Evolutionary conservation across 1,140 invertebrate genomes (phyloP).

Genomic region (Drosophila nigrodunni): DNA sequence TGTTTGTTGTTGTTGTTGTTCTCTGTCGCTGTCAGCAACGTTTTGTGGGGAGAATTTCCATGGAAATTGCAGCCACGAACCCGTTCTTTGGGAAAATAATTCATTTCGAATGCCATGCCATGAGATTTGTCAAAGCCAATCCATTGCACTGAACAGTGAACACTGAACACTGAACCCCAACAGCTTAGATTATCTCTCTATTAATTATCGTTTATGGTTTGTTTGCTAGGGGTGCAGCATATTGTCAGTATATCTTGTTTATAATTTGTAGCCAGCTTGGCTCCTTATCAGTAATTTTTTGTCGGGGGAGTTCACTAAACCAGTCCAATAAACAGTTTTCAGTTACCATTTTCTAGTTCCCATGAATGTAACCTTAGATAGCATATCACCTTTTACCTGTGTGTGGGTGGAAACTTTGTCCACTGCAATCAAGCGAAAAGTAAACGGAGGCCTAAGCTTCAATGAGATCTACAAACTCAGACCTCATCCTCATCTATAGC

Average conservation of each 20-base stretch:
- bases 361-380: slow-evolving; percentile 61
- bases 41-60: slow-evolving; percentile 55
- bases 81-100: slow-evolving; percentile 73
- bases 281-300: slow-evolving; percentile 50
- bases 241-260: slow-evolving; percentile 33
- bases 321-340: slow-evolving; percentile 31
- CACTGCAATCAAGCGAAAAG: slow-evolving; percentile 38
- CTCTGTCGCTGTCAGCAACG: slow-evolving; percentile 42
- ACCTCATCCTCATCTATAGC: slow-evolving; percentile 7
- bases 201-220: slow-evolving; percentile 82
- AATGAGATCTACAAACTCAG: slow-evolving; percentile 1
- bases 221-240: slow-evolving; percentile 65
- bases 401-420: background rate
- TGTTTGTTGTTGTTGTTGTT: slow-evolving; percentile 19
- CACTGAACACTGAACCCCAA: background rate
- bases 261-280: slow-evolving; percentile 39
- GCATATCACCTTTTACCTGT: slow-evolving; percentile 46
- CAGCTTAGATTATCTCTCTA: slow-evolving; percentile 78
- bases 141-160: slow-evolving; percentile 24
- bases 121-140: slow-evolving; percentile 60
- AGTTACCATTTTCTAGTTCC: slow-evolving; percentile 66
- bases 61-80: slow-evolving; percentile 68
- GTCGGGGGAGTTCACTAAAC: slow-evolving; percentile 53
- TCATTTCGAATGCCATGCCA: slow-evolving; percentile 71
- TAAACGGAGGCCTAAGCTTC: slow-evolving; percentile 50